Conservation (phyloP, 2,888 invertebrate species). For the Blomia tropicalis region DNA sequence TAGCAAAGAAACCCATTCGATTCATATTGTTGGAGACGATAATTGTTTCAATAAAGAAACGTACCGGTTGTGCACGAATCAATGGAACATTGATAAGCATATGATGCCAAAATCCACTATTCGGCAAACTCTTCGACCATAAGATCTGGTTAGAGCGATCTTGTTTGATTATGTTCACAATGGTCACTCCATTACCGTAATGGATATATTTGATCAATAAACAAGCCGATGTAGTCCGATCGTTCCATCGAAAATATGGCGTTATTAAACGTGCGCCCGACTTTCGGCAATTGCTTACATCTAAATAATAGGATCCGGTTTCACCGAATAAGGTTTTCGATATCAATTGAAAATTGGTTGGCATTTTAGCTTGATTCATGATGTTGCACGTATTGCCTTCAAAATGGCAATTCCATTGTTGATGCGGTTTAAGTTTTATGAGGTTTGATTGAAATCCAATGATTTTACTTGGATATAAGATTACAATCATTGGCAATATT, state of each 20-base stretch:
- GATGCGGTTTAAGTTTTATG: background rate
- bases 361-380: background rate
- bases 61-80: background rate
- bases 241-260: background rate
- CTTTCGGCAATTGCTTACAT: background rate
- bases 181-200: background rate
- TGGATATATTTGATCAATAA: background rate
- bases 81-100: background rate
- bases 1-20: conserved; percentile 8
- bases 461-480: too few species aligned
- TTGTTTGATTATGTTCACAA: background rate
- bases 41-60: conserved; percentile 3
- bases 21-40: background rate
- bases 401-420: background rate
- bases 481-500: background rate
- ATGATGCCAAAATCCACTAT: background rate
- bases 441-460: too few species aligned
- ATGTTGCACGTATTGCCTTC: background rate
- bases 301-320: background rate
- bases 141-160: background rate
- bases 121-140: background rate
- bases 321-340: background rate
- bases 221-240: background rate
- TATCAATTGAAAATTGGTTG: background rate
- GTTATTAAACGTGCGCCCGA: background rate